A percentile compares a stretch with the other conserved stretches of the same genome.
Evolutionary conservation across 1,140 invertebrate genomes (phyloP).

Genomic region (Platorchestia sp.): DNA sequence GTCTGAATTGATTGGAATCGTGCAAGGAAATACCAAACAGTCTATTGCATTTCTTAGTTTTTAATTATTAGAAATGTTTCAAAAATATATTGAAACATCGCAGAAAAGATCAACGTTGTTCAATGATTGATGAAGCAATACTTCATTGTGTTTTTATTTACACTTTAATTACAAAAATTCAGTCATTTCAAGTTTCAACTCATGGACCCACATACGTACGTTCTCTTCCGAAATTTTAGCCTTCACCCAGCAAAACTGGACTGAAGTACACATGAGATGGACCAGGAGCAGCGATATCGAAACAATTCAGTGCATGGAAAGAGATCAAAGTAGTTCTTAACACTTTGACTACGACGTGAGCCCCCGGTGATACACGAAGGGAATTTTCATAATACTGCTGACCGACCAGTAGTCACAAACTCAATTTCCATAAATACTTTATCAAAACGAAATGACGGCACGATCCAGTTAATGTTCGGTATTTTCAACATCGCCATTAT

Average conservation of each 20-base stretch:
- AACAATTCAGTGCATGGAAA: not conserved
- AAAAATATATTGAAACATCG: not conserved
- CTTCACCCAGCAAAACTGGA: not conserved
- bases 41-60: not conserved
- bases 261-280: not conserved
- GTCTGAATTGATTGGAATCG: not conserved
- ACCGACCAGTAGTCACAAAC: too few species aligned
- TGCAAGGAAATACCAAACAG: not conserved
- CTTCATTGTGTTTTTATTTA: not conserved
- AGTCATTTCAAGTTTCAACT: not conserved
- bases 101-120: not conserved
- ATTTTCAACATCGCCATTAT: too few species aligned
- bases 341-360: too few species aligned
- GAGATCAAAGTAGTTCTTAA: not conserved
- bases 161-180: not conserved
- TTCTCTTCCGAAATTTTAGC: not conserved
- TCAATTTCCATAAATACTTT: too few species aligned
- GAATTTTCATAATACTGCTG: too few species aligned
- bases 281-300: not conserved
- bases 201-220: not conserved
- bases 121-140: not conserved
- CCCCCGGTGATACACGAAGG: too few species aligned
- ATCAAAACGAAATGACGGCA: too few species aligned
- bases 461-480: too few species aligned
- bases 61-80: too few species aligned